Evolutionary conservation across 2,113 vertebrate genomes (phyloP).

Genomic region (Leptodactylus fuscus): DNA sequence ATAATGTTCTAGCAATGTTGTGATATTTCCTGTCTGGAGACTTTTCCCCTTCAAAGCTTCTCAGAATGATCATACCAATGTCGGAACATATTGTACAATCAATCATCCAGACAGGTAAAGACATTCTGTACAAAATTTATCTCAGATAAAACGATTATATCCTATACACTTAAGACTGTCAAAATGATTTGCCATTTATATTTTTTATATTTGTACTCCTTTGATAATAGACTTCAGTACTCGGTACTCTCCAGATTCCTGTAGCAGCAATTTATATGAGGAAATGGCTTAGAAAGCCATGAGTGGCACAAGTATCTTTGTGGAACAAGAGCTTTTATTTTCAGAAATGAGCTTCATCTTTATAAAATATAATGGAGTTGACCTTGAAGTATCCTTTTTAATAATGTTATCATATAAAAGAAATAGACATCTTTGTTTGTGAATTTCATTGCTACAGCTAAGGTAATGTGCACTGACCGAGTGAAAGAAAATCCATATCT

Average conservation of each 20-base stretch:
- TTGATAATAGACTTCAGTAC: constrained; percentile 50
- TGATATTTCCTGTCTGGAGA: constrained; percentile 49
- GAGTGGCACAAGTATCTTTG: constrained; percentile 28
- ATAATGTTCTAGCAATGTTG: constrained; percentile 19
- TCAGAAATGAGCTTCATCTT: not conserved
- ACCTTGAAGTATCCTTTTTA: constrained; percentile 51
- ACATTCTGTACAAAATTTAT: constrained; percentile 52
- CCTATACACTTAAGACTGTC: constrained; percentile 57
- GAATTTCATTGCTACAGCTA: not conserved
- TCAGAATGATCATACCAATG: constrained; percentile 46
- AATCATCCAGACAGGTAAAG: constrained; percentile 60
- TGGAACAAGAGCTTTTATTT: constrained; percentile 28
- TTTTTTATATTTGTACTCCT: constrained; percentile 51
- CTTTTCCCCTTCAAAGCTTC: constrained; percentile 30
- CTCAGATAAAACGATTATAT: constrained; percentile 50
- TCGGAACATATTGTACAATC: constrained; percentile 56
- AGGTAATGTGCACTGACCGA: constrained; percentile 29
- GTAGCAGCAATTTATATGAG: constrained; percentile 20
- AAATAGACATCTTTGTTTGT: constrained; percentile 40
- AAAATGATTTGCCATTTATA: constrained; percentile 57
- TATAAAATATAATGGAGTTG: constrained; percentile 30
- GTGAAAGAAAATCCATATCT: constrained; percentile 52
- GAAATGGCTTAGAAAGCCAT: constrained; percentile 32
- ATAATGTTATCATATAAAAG: constrained; percentile 47
- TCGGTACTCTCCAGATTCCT: constrained; percentile 8